phyloP scores from a whole-genome alignment of 2,888 invertebrate species.

The Diarsia mendica region DNA sequence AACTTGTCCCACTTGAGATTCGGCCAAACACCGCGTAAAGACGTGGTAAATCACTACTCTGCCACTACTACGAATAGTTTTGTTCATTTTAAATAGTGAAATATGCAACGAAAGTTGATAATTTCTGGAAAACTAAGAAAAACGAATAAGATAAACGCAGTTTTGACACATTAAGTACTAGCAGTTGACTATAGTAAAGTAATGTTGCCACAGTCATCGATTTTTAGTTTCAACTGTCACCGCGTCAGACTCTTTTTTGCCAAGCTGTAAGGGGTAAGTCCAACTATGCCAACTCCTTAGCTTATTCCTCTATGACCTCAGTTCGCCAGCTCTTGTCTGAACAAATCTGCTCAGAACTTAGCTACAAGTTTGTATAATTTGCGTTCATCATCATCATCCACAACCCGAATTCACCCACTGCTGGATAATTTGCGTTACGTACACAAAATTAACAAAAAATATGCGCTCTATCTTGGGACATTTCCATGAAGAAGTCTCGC shows the following conservation, averaged over 20 bases:
- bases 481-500: background rate
- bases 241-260: too few relatives aligned
- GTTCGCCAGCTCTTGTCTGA: background rate
- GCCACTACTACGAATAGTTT: conserved; percentile 3
- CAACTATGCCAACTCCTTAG: background rate
- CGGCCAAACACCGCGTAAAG: background rate
- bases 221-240: too few relatives aligned
- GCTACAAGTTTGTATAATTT: background rate
- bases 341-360: background rate
- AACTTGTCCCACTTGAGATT: background rate
- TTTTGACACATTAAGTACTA: too few relatives aligned
- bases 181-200: too few relatives aligned
- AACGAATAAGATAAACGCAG: too few relatives aligned
- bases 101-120: too few relatives aligned
- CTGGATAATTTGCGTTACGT: background rate
- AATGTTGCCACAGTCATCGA: too few relatives aligned
- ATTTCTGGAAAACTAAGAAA: too few relatives aligned
- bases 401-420: too few relatives aligned
- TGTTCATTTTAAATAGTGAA: conserved; percentile 1
- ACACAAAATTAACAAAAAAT: background rate
- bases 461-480: background rate
- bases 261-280: too few relatives aligned
- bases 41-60: background rate
- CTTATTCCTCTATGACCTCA: background rate
- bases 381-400: too few relatives aligned